Conservation (phyloP, 2,797 vertebrate species). For the Gymnothorax reevesii region DNA sequence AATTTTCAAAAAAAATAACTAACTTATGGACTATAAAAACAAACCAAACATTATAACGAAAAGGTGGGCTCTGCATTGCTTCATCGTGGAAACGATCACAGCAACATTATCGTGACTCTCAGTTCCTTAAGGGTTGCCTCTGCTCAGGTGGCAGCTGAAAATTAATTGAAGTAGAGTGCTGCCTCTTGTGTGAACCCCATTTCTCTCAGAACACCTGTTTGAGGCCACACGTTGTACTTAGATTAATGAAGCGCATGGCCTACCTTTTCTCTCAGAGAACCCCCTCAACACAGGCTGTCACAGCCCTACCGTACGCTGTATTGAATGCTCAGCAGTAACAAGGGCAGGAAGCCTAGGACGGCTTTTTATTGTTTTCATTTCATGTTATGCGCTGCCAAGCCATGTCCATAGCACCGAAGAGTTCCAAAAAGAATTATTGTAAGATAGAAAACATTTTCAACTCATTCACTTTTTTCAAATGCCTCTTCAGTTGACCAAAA, state of each 20-base stretch:
- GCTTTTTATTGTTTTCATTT: constrained; percentile 40
- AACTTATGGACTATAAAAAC: background rate
- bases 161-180: constrained; percentile 35
- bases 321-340: constrained; percentile 50
- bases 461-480: background rate
- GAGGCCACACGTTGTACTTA: constrained; percentile 47
- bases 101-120: background rate
- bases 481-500: background rate
- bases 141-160: constrained; percentile 20
- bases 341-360: constrained; percentile 56
- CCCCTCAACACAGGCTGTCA: constrained; percentile 51
- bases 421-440: constrained; percentile 3
- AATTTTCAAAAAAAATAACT: background rate
- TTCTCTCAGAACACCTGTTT: constrained; percentile 45
- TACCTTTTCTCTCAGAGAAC: constrained; percentile 29
- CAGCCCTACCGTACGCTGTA: constrained; percentile 51
- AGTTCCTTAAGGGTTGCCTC: background rate
- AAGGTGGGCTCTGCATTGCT: background rate
- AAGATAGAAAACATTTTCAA: background rate
- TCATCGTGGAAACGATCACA: background rate
- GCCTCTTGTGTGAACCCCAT: constrained; percentile 30
- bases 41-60: background rate
- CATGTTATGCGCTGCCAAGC: constrained; percentile 61
- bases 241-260: constrained; percentile 64
- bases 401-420: constrained; percentile 46